Percentiles rank a stretch among this genome's conserved stretches.
Evolutionary conservation across 2,888 invertebrate species (phyloP).

Genomic region (Tetragnatha montana): DNA sequence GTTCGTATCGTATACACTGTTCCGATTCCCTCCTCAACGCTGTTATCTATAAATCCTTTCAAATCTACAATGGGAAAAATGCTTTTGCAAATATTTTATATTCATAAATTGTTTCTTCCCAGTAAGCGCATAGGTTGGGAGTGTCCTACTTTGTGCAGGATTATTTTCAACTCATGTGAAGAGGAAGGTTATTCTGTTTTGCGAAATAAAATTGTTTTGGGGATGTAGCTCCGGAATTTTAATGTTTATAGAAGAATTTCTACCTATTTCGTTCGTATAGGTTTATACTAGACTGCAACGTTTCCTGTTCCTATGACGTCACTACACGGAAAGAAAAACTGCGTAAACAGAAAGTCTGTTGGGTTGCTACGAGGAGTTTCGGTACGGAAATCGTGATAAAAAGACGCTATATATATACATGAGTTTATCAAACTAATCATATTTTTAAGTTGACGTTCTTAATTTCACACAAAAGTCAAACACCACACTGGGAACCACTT

Average conservation of each 20-base stretch:
- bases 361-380: no score
- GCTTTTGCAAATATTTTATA: constrained; percentile 12
- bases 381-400: no score
- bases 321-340: no score
- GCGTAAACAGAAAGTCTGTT: no score
- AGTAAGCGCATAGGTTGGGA: not conserved
- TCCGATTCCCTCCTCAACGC: not conserved
- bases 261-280: not conserved
- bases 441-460: no score
- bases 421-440: no score
- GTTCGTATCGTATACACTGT: not conserved
- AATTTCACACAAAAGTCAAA: no score
- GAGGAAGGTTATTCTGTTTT: not conserved
- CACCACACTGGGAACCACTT: no score
- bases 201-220: not conserved
- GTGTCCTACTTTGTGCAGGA: constrained; percentile 3
- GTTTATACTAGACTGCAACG: no score
- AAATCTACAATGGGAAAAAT: not conserved
- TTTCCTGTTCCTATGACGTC: no score
- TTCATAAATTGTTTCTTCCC: not conserved
- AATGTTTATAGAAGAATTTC: not conserved
- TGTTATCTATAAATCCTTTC: not conserved
- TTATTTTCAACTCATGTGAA: not conserved
- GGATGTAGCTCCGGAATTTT: not conserved
- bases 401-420: no score